Evolutionary conservation across 1,140 invertebrate genomes (phyloP).

Genomic region (Penaeus indicus): DNA sequence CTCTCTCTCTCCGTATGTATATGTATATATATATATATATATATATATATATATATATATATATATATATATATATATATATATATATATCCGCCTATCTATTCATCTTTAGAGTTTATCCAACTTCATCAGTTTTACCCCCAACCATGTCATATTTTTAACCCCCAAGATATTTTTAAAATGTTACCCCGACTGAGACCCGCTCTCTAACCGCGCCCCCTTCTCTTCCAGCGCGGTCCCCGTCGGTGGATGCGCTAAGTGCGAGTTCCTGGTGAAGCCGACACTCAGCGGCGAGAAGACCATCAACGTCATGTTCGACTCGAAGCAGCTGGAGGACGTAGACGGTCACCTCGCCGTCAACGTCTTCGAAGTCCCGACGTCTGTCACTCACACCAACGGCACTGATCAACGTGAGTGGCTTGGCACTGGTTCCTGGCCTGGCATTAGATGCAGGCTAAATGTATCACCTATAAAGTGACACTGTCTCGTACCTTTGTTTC

Average conservation of each 20-base stretch:
- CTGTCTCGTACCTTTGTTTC: background rate
- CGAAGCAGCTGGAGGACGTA: constrained; percentile 85
- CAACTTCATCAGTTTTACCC: too few relatives aligned
- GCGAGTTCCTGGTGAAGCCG: constrained; percentile 80
- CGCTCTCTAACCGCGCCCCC: constrained; percentile 35
- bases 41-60: too few relatives aligned
- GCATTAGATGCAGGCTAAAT: too few relatives aligned
- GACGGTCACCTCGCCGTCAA: constrained; percentile 78
- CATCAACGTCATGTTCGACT: constrained; percentile 84
- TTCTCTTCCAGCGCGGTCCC: constrained; percentile 72
- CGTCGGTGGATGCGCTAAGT: constrained; percentile 77
- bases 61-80: too few relatives aligned
- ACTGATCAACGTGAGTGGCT: background rate
- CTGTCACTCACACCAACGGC: background rate
- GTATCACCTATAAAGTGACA: too few relatives aligned
- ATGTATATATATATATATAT: too few relatives aligned
- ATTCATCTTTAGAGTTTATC: too few relatives aligned
- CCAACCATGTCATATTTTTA: background rate
- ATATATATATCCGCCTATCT: too few relatives aligned
- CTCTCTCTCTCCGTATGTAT: too few relatives aligned
- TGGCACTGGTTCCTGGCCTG: too few relatives aligned
- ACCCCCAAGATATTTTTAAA: background rate
- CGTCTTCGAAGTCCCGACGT: background rate
- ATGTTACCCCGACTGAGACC: background rate
- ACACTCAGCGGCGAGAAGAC: constrained; percentile 80